phyloP scores from a whole-genome alignment of 2,113 vertebrate genomes.

The Hassar affinis region DNA sequence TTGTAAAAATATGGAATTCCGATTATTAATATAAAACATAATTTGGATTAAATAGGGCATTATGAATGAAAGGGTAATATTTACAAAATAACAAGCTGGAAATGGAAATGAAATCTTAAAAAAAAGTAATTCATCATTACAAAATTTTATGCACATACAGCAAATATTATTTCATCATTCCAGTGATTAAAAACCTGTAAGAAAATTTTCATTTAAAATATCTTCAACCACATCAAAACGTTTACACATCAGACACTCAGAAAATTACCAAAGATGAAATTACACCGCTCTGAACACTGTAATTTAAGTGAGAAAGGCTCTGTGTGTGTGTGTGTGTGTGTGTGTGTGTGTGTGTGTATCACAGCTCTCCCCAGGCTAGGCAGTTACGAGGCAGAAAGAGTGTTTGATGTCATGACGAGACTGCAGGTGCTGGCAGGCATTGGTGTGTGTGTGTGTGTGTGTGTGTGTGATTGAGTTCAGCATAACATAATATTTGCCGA shows the following conservation, averaged over 20 bases:
- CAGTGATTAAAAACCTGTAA: no score
- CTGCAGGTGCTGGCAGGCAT: constrained; percentile 32
- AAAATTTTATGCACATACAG: no score
- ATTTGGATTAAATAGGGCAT: background rate
- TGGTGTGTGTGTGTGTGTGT: constrained; percentile 18
- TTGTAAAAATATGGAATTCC: background rate
- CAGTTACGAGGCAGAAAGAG: constrained; percentile 53
- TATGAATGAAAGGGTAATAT: no score
- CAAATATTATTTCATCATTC: no score
- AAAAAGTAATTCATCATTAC: no score
- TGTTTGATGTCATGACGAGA: constrained; percentile 33
- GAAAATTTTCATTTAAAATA: background rate
- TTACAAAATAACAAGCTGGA: no score
- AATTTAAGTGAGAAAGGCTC: constrained; percentile 38
- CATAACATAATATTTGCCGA: background rate
- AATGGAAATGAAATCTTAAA: no score
- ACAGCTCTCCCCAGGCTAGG: constrained; percentile 22
- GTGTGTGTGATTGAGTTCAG: constrained; percentile 20
- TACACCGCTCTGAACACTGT: background rate
- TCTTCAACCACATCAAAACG: background rate
- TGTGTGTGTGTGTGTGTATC: constrained; percentile 19
- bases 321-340: constrained; percentile 39
- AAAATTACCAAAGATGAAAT: constrained; percentile 17
- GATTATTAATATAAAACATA: background rate
- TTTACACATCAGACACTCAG: background rate